Evolutionary conservation across 1,140 invertebrate species (phyloP).

Genomic region (Papilio dardanus): DNA sequence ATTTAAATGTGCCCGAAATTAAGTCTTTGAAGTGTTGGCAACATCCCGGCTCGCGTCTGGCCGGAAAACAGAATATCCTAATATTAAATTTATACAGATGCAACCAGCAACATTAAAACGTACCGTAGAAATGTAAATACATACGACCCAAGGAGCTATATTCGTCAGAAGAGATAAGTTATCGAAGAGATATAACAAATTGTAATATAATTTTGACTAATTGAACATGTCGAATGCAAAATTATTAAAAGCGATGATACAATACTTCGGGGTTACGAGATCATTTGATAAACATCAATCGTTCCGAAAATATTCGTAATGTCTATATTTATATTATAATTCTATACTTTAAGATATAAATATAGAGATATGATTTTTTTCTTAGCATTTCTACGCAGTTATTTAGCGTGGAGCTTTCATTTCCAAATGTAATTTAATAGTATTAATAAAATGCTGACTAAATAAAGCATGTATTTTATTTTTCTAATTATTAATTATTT

Average conservation of each 20-base stretch:
- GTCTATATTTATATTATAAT: conserved; percentile 45
- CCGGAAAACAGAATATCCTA: conserved; percentile 28
- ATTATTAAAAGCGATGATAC: conserved; percentile 50
- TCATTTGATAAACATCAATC: conserved; percentile 60
- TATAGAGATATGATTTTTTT: background rate
- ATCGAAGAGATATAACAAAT: conserved; percentile 9
- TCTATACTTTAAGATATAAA: background rate
- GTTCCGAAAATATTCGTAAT: conserved; percentile 61
- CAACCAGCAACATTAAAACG: conserved; percentile 22
- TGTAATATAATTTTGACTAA: conserved; percentile 32
- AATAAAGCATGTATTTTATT: background rate
- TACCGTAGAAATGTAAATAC: conserved; percentile 26
- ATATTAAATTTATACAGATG: conserved; percentile 36
- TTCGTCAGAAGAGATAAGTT: conserved; percentile 16
- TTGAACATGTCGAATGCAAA: conserved; percentile 39
- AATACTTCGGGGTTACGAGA: conserved; percentile 55
- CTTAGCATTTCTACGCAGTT: background rate
- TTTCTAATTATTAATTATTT: too few relatives aligned
- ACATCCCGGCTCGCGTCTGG: conserved; percentile 31
- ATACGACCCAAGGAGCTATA: background rate
- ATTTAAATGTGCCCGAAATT: conserved; percentile 30
- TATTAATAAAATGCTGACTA: too few relatives aligned
- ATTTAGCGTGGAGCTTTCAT: background rate
- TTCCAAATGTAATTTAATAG: background rate
- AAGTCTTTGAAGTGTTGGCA: conserved; percentile 36